Conservation (phyloP, 2,113 vertebrate species). For the Buteo buteo region DNA sequence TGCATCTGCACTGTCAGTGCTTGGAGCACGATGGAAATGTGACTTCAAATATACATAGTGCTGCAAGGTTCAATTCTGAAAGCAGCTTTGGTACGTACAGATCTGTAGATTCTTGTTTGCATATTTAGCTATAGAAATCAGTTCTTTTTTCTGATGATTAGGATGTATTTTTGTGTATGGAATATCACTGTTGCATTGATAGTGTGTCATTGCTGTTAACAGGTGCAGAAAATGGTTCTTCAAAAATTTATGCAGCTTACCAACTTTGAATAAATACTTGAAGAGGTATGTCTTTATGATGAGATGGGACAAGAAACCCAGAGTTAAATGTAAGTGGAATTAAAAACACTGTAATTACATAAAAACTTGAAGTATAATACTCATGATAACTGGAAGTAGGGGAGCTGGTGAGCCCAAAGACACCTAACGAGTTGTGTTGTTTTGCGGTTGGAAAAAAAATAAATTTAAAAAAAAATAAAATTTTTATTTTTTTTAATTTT, state of each 20-base stretch:
- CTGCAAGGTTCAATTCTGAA: background rate
- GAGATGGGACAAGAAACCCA: background rate
- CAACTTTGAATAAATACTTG: background rate
- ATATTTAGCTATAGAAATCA: background rate
- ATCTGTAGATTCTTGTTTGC: background rate
- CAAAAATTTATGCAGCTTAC: background rate
- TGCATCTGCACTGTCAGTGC: too few species aligned
- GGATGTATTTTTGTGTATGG: background rate
- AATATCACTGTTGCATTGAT: background rate
- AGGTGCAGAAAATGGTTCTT: conserved; percentile 36
- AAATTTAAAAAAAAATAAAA: too few species aligned
- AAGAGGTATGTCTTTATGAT: background rate
- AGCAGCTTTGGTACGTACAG: background rate
- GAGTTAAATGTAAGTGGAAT: background rate
- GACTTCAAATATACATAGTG: background rate
- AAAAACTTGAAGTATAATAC: background rate
- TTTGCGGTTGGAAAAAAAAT: background rate
- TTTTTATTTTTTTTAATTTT: too few species aligned
- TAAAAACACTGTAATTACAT: background rate
- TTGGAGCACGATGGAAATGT: background rate
- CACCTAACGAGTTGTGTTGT: background rate
- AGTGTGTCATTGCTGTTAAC: background rate
- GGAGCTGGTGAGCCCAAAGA: background rate
- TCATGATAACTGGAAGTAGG: background rate
- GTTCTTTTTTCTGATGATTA: background rate